Conservation (phyloP, 2,113 vertebrate species). For the Helogale parvula region DNA sequence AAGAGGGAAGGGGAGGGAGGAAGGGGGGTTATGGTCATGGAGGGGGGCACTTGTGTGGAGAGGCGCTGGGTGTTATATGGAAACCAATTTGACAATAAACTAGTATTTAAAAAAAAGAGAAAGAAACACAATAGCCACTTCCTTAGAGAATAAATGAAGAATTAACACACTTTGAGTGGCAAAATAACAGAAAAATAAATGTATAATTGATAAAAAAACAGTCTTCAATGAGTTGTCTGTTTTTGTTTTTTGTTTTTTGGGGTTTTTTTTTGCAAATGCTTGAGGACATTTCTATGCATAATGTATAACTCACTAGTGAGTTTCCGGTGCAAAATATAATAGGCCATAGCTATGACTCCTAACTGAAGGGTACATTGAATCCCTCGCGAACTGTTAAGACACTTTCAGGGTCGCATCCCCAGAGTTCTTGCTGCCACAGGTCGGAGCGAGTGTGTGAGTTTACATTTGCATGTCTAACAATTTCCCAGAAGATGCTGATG, state of each 20-base stretch:
- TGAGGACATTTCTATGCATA: neutral
- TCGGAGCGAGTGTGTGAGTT: neutral
- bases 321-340: neutral
- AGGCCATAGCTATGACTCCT: neutral
- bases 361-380: neutral
- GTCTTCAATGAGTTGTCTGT: neutral
- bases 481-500: neutral
- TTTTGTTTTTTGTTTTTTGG: too few relatives aligned
- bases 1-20: too few relatives aligned
- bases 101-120: too few relatives aligned
- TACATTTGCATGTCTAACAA: neutral
- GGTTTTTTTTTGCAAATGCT: neutral
- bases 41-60: too few relatives aligned
- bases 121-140: neutral
- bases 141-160: neutral
- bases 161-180: neutral
- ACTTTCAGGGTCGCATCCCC: neutral
- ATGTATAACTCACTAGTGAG: neutral
- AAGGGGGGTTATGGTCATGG: too few relatives aligned
- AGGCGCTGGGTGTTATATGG: too few relatives aligned
- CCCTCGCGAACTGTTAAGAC: neutral
- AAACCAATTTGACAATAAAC: too few relatives aligned
- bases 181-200: neutral
- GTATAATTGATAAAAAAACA: neutral
- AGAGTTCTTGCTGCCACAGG: neutral